Conservation (phyloP, 1,140 invertebrate species). For the Cylas formicarius region DNA sequence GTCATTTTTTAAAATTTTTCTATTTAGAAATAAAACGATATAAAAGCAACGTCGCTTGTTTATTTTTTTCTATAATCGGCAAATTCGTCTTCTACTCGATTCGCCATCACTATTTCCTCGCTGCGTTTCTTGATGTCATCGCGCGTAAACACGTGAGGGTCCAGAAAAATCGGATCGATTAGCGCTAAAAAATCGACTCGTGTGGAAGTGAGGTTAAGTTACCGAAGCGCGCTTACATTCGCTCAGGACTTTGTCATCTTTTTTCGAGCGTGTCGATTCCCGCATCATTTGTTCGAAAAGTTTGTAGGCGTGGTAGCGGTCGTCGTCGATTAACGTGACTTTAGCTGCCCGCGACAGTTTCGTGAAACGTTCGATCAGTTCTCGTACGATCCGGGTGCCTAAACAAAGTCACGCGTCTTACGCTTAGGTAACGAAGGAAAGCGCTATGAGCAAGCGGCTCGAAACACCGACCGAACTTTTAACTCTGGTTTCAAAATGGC, state of each 20-base stretch:
- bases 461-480: no score
- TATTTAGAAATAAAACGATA: no score
- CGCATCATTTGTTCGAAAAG: slow-evolving; percentile 26
- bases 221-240: slow-evolving; percentile 22
- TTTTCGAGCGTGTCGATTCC: slow-evolving; percentile 11
- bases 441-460: background rate
- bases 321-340: slow-evolving; percentile 8
- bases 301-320: slow-evolving; percentile 26
- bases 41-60: no score
- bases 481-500: no score
- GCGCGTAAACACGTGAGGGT: slow-evolving; percentile 30
- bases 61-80: no score
- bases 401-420: slow-evolving; percentile 4
- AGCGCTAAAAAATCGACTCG: slow-evolving; percentile 23
- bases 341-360: slow-evolving; percentile 18
- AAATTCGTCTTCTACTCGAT: slow-evolving; percentile 19
- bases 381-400: slow-evolving; percentile 20
- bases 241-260: slow-evolving; percentile 14
- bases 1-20: no score
- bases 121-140: slow-evolving; percentile 37
- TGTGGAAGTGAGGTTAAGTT: background rate
- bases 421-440: background rate
- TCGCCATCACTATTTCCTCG: slow-evolving; percentile 30
- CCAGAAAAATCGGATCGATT: slow-evolving; percentile 29
- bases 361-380: slow-evolving; percentile 19